phyloP scores from a whole-genome alignment of 2,113 vertebrate species.

The Anser cygnoides region DNA sequence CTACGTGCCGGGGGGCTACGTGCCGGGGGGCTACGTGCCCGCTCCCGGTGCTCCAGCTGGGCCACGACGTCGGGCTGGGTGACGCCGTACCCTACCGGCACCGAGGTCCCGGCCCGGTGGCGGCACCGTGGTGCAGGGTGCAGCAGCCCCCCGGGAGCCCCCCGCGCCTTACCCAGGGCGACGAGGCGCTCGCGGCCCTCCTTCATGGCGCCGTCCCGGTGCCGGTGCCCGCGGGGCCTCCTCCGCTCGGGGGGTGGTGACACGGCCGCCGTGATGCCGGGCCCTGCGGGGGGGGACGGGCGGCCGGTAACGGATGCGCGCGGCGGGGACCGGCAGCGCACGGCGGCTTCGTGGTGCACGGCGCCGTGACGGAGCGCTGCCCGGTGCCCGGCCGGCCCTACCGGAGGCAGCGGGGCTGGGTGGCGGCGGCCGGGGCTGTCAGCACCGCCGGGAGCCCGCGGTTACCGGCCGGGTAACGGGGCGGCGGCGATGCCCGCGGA shows the following conservation, averaged over 20 bases:
- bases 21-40: neutral
- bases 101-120: neutral
- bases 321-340: neutral
- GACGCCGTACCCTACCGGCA: neutral
- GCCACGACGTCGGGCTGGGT: constrained; percentile 57
- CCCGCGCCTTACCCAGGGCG: neutral
- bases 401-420: neutral
- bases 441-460: neutral
- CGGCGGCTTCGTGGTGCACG: neutral
- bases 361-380: too few species aligned
- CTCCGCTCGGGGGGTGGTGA: neutral
- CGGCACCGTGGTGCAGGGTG: too few species aligned
- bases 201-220: constrained; percentile 3
- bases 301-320: accelerated
- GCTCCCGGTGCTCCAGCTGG: constrained; percentile 32
- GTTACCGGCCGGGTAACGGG: neutral
- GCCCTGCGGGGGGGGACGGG: neutral
- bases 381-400: too few species aligned
- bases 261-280: neutral
- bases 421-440: neutral
- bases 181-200: neutral
- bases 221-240: neutral
- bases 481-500: neutral
- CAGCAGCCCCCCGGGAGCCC: too few species aligned
- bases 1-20: neutral